Evolutionary conservation across 2,888 invertebrate genomes (phyloP).

Genomic region (Callosobruchus maculatus): DNA sequence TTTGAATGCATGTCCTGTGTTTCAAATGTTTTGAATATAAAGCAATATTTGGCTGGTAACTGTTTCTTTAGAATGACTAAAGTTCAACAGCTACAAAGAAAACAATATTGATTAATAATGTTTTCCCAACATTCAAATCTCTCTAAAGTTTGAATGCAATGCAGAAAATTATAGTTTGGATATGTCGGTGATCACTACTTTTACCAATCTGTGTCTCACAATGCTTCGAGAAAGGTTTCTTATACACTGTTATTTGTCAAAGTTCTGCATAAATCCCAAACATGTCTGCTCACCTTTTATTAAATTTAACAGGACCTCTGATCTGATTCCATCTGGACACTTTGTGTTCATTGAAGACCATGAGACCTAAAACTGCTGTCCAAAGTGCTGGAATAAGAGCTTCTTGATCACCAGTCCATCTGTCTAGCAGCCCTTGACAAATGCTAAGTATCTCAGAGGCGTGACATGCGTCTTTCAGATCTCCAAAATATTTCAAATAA

Average conservation of each 20-base stretch:
- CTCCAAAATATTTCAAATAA: constrained; percentile 56
- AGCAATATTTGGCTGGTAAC: too few species aligned
- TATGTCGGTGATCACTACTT: too few species aligned
- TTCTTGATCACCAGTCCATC: constrained; percentile 57
- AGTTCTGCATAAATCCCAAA: too few species aligned
- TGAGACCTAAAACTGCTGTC: constrained; percentile 63
- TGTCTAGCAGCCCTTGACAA: constrained; percentile 64
- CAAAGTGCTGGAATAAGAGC: constrained; percentile 56
- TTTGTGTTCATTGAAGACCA: constrained; percentile 67
- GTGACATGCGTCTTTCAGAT: constrained; percentile 58
- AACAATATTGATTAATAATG: too few species aligned
- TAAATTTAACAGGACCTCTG: constrained; percentile 49
- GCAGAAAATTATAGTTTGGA: too few species aligned
- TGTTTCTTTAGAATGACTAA: too few species aligned
- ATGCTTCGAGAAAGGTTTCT: too few species aligned
- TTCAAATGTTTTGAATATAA: too few species aligned
- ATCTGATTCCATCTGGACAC: constrained; percentile 73
- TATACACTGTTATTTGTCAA: too few species aligned
- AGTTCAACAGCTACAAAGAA: too few species aligned
- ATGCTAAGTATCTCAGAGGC: constrained; percentile 68
- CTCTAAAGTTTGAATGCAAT: not conserved
- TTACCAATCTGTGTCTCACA: too few species aligned
- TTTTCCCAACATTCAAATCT: not conserved
- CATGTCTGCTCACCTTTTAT: constrained; percentile 21
- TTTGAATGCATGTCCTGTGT: too few species aligned